Conservation (phyloP, 2,888 invertebrate species). For the Junonia oenone region DNA sequence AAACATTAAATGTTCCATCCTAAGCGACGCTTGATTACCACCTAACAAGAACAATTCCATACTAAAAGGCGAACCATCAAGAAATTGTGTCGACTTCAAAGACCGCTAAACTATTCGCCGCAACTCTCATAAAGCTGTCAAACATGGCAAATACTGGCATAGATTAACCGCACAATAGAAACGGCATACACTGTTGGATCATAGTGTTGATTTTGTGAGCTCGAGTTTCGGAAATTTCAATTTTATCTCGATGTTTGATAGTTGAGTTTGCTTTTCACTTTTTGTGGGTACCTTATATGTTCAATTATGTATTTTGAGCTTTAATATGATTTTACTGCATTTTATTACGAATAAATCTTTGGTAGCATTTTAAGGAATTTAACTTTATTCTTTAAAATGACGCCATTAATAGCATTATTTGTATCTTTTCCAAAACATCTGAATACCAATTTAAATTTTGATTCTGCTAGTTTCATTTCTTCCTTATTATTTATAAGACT, state of each 20-base stretch:
- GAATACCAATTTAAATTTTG: no score
- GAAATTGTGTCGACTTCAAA: conserved; percentile 16
- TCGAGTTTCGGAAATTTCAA: not conserved
- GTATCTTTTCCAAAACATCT: no score
- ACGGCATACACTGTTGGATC: conserved; percentile 4
- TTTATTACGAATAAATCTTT: no score
- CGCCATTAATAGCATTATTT: no score
- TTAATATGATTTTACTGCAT: no score
- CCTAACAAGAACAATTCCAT: conserved; percentile 2
- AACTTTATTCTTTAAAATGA: no score
- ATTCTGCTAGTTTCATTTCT: no score
- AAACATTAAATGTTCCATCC: not conserved
- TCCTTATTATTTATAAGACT: no score
- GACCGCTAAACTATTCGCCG: conserved; percentile 21
- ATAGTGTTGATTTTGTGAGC: conserved; percentile 1
- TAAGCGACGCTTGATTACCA: not conserved
- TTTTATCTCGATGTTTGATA: not conserved
- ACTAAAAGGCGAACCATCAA: conserved; percentile 10
- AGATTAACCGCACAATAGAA: conserved; percentile 18
- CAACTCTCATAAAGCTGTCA: conserved; percentile 26
- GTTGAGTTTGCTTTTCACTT: no score
- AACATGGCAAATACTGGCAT: conserved; percentile 23
- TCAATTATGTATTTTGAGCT: no score
- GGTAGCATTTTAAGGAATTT: no score
- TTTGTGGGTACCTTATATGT: no score